A percentile compares a stretch with the other conserved stretches of the same genome.
Conservation (phyloP, 2,113 vertebrate species). For the Pterocles burchelli region DNA sequence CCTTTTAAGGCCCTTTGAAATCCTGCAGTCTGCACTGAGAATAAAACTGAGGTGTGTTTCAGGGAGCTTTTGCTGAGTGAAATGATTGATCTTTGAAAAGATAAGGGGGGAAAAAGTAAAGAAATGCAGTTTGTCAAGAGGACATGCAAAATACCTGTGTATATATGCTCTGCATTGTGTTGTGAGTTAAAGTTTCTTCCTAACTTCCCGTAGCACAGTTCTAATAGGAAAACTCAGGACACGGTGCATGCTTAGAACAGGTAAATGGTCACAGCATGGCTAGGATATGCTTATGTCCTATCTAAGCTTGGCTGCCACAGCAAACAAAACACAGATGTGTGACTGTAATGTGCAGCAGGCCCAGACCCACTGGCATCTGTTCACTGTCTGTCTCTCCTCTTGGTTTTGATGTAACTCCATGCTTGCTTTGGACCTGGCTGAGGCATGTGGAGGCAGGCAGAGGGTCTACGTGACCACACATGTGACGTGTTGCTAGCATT, state of each 20-base stretch:
- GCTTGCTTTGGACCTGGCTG: not conserved
- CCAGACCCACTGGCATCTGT: fast-evolving
- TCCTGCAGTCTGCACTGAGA: fast-evolving
- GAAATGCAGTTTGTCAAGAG: not conserved
- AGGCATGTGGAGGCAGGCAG: not conserved
- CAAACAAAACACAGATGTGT: not conserved
- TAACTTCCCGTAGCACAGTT: not conserved
- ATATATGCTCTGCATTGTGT: not conserved
- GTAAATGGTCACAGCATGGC: not conserved
- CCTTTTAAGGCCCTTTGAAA: not conserved
- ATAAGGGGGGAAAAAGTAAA: not conserved
- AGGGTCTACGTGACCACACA: fast-evolving
- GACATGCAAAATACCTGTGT: not conserved
- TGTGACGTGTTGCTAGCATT: not conserved
- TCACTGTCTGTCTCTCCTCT: not conserved
- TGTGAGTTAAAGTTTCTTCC: not conserved
- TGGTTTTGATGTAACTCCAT: not conserved
- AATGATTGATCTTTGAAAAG: not conserved
- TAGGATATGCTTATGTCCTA: not conserved
- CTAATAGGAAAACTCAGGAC: not conserved
- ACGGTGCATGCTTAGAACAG: fast-evolving
- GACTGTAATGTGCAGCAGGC: not conserved
- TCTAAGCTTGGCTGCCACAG: not conserved
- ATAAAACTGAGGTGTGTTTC: not conserved
- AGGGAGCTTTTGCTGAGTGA: not conserved